Base-by-base conservation (phyloP, 1,140 invertebrate genomes). In the Oryctes rhinoceros region DNA sequence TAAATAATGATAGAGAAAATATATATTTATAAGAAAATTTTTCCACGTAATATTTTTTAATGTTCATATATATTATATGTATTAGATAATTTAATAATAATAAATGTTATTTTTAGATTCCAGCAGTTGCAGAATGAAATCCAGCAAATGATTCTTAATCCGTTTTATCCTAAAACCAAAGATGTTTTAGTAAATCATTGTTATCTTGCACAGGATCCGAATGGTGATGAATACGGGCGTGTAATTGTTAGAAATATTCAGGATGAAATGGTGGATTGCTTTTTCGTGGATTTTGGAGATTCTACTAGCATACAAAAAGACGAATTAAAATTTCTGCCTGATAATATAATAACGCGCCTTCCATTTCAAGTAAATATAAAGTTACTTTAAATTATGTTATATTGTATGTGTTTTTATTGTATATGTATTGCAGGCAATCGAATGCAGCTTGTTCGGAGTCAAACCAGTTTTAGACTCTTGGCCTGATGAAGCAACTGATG, bases 401-500 rank as follows among this genome's bases (percentile, higher is more conserved):
- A 44, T 30, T 78, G 4, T 78, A 53, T 20, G 20, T 78, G 2
- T 30, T 30, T 10, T 20, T 5, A 24, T 76, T 30, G 13, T 7
- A 3, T 20, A 53, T 78, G 10, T n/a, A 47, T 78, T 78, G 10
- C 47, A 78, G 77, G 81, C 82, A 13, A 85, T 86, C 30, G 81
- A 84, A 49, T 86, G 85, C 80, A 80, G 78, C 37, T 80, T 86
- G 74, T 81, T 80, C 47, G 85, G 85, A 0, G 67, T 86, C 15
- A 49, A 48, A 65, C 79, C 83, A 10, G 48, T 82, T 30, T 53
- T 79, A 11, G 78, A 80, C 11, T 79, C 81, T n/a, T 86, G 85
- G 84, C 24, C 65, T 10, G 71, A 78, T 59, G 83, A 83, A 65
- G 81, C 84, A 10, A 83, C 80, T 18, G 81, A 86, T 80, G 75